These are phyloP conservation scores for Byasa hedistus DNA, from an alignment of 2,888 invertebrate species.

Conservation along the genomic window DNA sequence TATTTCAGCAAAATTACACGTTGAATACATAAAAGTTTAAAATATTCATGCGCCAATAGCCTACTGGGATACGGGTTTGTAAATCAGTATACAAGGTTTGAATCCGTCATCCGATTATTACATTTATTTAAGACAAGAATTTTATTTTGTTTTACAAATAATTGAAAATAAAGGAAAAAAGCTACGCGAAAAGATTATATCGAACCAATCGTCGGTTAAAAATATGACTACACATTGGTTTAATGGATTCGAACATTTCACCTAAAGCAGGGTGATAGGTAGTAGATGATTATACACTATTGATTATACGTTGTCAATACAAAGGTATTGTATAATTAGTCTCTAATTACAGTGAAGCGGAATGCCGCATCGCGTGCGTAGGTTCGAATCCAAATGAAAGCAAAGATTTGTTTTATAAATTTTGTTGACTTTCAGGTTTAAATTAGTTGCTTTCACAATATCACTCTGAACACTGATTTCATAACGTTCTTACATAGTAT, in stretches of 20 bases:
- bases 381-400: not conserved
- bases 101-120: too few species aligned
- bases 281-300: not conserved
- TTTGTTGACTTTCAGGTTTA: not conserved
- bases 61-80: too few species aligned
- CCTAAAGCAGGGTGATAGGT: not conserved
- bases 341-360: not conserved
- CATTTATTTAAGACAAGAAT: too few species aligned
- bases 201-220: too few species aligned
- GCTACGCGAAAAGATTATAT: too few species aligned
- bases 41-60: too few species aligned
- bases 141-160: too few species aligned
- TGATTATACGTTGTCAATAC: slow-evolving; percentile 1
- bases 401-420: slow-evolving; percentile 2
- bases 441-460: not conserved
- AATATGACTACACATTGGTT: not conserved
- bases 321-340: slow-evolving; percentile 2
- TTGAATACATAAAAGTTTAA: too few species aligned
- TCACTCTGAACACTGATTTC: not conserved
- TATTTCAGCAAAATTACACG: too few species aligned
- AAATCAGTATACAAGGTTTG: too few species aligned
- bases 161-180: too few species aligned
- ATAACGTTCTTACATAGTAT: too few species aligned
- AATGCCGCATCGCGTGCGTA: not conserved
- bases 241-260: not conserved